Base-by-base conservation (phyloP, 2,888 invertebrate genomes). In the Biston stratarius region DNA sequence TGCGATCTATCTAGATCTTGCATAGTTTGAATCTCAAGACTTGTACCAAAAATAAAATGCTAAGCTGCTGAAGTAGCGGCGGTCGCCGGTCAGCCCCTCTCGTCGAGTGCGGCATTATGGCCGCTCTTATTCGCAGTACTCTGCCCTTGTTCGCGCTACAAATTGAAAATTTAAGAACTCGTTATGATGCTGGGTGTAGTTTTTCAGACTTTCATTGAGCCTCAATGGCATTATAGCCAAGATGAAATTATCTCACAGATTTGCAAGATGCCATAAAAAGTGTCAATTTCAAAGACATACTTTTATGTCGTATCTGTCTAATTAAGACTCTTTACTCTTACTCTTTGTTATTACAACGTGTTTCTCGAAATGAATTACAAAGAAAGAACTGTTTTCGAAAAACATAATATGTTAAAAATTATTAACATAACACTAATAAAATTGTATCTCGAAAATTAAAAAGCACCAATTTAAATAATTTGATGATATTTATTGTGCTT, bases 21-120 rank as follows among this genome's bases (percentile, higher is more conserved):
- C 24, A 24, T 24, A 24, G 24, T 24, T 24, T 24, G 24, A 24
- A 24, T 24, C 24, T 24, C 24, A 0, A 38, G 38, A 45, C 67
- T 68, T 69, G 45, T 24, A 42, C 68, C 71, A 69, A 52, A 47
- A 62, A 56, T 74, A 78, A 74, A 87, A 87, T 83, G 85, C 83
- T 87, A 88, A 91, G 90, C 88, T 83, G 82, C 83, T 84, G 86
- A 88, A 92, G 92, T 91, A 91, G 92, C 91, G 88, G 78, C 81
- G 91, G 92, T 90, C 91, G 88, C 77, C 81, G 91, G 92, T 90
- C 92, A 90, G 87, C 82, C 84, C 78, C 91, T 92, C 78, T 77
- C 83, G 88, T 91, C 82, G 82, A 92, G 92, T 77, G n/a, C 87
- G 83, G 90, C 88, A 91, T 93, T 93, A 92, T 92, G 90, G 90